These are phyloP conservation scores for Enteromius radiatus DNA, from an alignment of 2,797 vertebrate genomes.

Conservation along the genomic window DNA sequence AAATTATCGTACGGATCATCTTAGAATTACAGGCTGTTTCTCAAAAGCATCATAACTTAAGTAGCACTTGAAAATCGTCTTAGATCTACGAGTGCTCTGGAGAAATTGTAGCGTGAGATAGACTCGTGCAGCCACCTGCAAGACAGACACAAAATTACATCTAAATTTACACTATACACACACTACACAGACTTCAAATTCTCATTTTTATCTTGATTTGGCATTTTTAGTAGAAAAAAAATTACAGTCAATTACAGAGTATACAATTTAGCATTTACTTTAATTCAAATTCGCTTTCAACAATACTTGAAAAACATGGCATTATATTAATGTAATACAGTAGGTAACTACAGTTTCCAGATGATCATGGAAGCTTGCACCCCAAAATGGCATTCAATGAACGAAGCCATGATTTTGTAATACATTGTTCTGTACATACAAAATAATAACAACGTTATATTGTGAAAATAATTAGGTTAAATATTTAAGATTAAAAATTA, in stretches of 20 bases:
- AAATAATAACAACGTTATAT: neutral
- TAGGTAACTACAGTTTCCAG: neutral
- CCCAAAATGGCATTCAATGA: neutral
- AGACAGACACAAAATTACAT: conserved; percentile 11
- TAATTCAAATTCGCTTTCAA: neutral
- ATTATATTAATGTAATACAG: neutral
- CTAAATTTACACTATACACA: neutral
- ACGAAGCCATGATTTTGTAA: neutral
- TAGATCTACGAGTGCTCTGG: conserved; percentile 17
- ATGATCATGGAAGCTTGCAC: neutral
- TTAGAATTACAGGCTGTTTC: conserved; percentile 9
- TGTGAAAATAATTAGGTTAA: neutral
- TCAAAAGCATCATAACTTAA: conserved; percentile 23
- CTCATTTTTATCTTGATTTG: neutral
- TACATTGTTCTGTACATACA: neutral
- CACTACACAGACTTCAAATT: neutral
- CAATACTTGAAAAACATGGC: neutral
- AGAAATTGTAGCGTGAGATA: conserved; percentile 11
- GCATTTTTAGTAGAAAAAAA: neutral
- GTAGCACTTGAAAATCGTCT: neutral
- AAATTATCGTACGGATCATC: conserved; percentile 19
- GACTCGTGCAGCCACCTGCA: neutral
- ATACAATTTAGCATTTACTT: neutral
- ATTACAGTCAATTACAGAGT: neutral
- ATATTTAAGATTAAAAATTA: neutral